Conservation (phyloP, 53 echinoderm and acorn worm species). For the Glandiceps talaboti region DNA sequence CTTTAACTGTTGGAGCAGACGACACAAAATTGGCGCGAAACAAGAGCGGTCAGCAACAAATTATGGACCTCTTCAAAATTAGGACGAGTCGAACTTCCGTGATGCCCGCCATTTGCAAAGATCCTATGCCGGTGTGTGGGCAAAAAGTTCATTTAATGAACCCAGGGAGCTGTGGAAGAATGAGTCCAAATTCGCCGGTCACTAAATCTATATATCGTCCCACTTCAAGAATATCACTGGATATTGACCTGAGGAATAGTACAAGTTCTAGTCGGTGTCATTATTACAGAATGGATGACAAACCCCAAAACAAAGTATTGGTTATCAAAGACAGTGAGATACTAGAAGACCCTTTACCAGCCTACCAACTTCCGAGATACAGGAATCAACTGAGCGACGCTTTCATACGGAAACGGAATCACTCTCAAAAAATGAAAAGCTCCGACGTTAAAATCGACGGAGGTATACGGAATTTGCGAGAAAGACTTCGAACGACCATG, state of each 20-base stretch:
- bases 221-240: neutral
- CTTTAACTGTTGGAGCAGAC: neutral
- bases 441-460: neutral
- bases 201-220: neutral
- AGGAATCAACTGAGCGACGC: neutral
- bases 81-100: neutral
- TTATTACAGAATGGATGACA: neutral
- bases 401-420: neutral
- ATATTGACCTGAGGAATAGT: neutral
- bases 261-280: neutral
- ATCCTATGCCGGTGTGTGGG: neutral
- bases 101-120: neutral
- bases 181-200: neutral
- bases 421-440: neutral
- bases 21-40: neutral
- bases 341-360: neutral
- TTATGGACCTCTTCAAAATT: neutral
- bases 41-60: neutral
- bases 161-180: neutral
- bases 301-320: neutral
- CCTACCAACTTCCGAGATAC: neutral
- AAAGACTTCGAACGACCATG: neutral
- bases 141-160: neutral
- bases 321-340: neutral
- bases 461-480: neutral